Evolutionary conservation across 2,797 vertebrate genomes (phyloP).

Genomic region (Gymnoscopelus microlampas): DNA sequence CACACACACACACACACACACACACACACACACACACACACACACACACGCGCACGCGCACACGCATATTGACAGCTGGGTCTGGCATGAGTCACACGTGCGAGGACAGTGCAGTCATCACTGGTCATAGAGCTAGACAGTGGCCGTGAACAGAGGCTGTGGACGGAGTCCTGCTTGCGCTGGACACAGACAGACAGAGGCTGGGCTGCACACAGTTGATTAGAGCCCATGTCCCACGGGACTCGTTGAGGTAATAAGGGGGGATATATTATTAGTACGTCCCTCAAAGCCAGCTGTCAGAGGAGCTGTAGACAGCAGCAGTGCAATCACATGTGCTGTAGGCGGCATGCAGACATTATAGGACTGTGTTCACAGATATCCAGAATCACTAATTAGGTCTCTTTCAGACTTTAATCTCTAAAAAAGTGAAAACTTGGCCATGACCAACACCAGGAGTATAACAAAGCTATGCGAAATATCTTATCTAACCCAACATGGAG

Average conservation of each 20-base stretch:
- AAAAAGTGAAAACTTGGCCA: too few relatives aligned
- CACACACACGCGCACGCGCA: slow-evolving; percentile 3
- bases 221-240: background rate
- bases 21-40: slow-evolving; percentile 1
- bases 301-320: background rate
- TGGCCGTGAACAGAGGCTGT: background rate
- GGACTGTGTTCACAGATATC: too few relatives aligned
- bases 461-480: too few relatives aligned
- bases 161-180: slow-evolving; percentile 11
- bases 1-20: background rate
- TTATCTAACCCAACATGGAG: too few relatives aligned
- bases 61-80: slow-evolving; percentile 32
- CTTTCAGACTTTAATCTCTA: too few relatives aligned
- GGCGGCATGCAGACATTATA: too few relatives aligned
- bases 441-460: too few relatives aligned
- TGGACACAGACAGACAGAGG: background rate
- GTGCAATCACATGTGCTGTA: too few relatives aligned
- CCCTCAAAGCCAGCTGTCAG: background rate
- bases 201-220: background rate
- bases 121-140: slow-evolving; percentile 20
- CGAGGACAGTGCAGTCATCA: slow-evolving; percentile 13
- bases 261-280: too few relatives aligned
- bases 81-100: slow-evolving; percentile 58
- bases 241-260: slow-evolving; percentile 12
- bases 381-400: too few relatives aligned